A percentile compares a stretch with the other conserved stretches of the same genome.
These are phyloP conservation scores for Sesamia nonagrioides DNA, from an alignment of 1,140 invertebrate genomes.

Conservation along the genomic window DNA sequence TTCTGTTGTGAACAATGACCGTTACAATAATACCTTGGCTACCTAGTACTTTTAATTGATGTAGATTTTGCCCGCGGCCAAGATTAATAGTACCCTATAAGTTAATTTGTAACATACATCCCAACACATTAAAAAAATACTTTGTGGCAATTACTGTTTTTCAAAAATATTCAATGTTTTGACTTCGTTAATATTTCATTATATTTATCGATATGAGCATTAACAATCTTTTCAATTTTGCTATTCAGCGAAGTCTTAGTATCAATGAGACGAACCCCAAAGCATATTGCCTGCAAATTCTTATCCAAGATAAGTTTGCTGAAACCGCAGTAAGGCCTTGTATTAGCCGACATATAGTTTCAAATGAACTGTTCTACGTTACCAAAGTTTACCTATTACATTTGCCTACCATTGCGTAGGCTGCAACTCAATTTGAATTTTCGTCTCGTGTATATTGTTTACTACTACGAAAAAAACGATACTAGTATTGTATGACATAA, in stretches of 20 bases:
- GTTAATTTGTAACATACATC: too few relatives aligned
- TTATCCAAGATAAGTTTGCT: constrained; percentile 1
- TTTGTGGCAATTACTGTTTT: too few relatives aligned
- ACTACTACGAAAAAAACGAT: neutral
- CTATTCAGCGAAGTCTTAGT: neutral
- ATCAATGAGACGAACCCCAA: too few relatives aligned
- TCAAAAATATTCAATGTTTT: too few relatives aligned
- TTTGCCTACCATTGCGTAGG: neutral
- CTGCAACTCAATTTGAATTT: neutral
- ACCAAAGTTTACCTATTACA: neutral
- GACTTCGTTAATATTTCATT: too few relatives aligned
- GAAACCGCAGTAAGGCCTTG: neutral
- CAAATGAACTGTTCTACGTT: neutral
- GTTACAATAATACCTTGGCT: neutral
- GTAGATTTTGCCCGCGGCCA: neutral
- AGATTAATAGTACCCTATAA: too few relatives aligned
- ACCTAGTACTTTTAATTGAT: neutral
- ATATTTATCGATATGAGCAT: neutral
- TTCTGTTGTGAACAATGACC: neutral
- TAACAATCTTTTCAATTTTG: neutral
- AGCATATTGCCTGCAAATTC: neutral
- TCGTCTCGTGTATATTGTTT: neutral
- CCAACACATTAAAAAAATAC: too few relatives aligned
- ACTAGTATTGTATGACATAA: neutral
- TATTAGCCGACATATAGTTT: neutral